Evolutionary conservation across 1,140 invertebrate genomes (phyloP).

Genomic region (Cydia amplana): DNA sequence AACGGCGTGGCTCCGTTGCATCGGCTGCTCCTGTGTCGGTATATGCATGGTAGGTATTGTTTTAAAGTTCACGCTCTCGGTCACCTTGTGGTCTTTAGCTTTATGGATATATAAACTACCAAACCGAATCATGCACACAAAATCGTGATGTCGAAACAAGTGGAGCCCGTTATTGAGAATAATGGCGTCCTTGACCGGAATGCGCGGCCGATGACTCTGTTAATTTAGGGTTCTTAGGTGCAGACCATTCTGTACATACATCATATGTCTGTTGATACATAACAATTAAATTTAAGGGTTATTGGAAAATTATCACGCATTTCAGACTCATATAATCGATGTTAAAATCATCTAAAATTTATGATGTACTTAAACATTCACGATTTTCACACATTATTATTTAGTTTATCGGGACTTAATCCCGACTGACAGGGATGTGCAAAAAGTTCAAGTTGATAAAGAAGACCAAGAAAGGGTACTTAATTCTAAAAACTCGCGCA

Average conservation of each 20-base stretch:
- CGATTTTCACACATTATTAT: too few relatives aligned
- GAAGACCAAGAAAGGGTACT: too few relatives aligned
- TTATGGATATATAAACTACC: not conserved
- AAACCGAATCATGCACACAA: constrained; percentile 14
- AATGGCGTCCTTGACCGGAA: constrained; percentile 23
- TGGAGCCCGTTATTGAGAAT: constrained; percentile 11
- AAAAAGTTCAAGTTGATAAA: too few relatives aligned
- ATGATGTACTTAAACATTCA: too few relatives aligned
- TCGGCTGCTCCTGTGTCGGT: too few relatives aligned
- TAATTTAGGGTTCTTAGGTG: not conserved
- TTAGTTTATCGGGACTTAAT: too few relatives aligned
- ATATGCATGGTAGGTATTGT: not conserved
- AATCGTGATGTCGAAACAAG: constrained; percentile 25
- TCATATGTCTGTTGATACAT: too few relatives aligned
- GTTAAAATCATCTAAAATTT: too few relatives aligned
- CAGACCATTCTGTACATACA: not conserved
- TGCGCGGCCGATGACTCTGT: constrained; percentile 3
- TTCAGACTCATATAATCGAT: not conserved
- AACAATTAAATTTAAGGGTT: not conserved
- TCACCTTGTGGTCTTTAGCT: not conserved
- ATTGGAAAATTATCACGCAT: not conserved
- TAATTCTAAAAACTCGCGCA: too few relatives aligned
- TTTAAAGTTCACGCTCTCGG: not conserved
- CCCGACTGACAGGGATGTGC: too few relatives aligned
- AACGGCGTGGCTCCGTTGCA: too few relatives aligned